Base-by-base conservation (phyloP, 2,113 vertebrate species). In the Oryzias melastigma region DNA sequence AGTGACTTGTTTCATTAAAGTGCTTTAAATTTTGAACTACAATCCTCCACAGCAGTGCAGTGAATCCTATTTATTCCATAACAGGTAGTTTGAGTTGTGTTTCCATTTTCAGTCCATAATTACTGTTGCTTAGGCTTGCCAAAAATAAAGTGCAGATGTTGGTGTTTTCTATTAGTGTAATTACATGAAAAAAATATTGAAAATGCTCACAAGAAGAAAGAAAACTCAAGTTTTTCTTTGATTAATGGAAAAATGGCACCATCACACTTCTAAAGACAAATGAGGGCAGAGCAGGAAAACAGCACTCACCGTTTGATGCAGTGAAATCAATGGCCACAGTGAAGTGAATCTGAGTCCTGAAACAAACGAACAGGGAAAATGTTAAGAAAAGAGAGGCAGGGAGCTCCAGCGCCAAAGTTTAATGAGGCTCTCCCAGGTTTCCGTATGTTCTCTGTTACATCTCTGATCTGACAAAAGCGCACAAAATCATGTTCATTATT, bases 281-380 rank as follows among this genome's bases (percentile, higher is more conserved):
- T 59, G 55, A 20, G 44, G 64, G 62, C 62, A 56, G 29, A 67
- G 57, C 65, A 47, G 4, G 27, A 55, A 41, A 19, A 54, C 22
- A 44, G 68, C 44, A 72, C 94, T 95, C 89, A 97, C 96, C 96
- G 62, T 98, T 98, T 78, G 96, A 98, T 15, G 96, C 96, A 0
- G 96, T 98, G 88, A 98, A 98, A 90, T 98, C 96, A 8, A 98
- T 98, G 86, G 95, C 96, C 87, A 98, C 96, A 0, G 96, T 98
- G 92, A 98, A 98, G 90, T 95, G 95, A 89, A 98, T 95, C 88
- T 98, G 96, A 57, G 95, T 96, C 77, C 96, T 97, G 74, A 62
- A 84, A 88, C 50, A 78, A 51, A 80, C 58, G 47, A 65, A 74
- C 18, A 65, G 35, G 6, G 27, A n/a, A 75, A 35, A 75, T 59